Evolutionary conservation across 2,888 invertebrate genomes (phyloP).

Genomic region (Diarsia dahlii): DNA sequence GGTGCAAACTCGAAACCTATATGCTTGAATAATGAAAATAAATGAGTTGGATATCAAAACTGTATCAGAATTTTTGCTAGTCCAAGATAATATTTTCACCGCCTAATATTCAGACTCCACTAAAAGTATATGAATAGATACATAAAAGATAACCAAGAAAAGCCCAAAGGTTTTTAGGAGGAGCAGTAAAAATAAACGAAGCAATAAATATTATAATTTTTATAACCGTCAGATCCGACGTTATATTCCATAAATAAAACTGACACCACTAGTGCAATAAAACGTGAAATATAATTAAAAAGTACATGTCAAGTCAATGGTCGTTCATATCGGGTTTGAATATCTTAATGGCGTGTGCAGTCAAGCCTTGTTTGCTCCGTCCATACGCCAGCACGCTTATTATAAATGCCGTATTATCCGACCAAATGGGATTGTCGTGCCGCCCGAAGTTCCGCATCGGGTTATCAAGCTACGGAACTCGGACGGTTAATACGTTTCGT

Average conservation of each 20-base stretch:
- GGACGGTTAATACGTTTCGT: slow-evolving; percentile 79
- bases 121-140: slow-evolving; percentile 68
- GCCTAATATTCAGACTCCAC: slow-evolving; percentile 29
- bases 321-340: slow-evolving; percentile 77
- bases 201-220: slow-evolving; percentile 73
- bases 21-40: slow-evolving; percentile 14
- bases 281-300: slow-evolving; percentile 74
- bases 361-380: slow-evolving; percentile 82
- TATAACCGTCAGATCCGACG: slow-evolving; percentile 46
- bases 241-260: slow-evolving; percentile 64
- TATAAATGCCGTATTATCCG: slow-evolving; percentile 73
- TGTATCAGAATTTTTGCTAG: neutral
- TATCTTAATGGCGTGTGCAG: slow-evolving; percentile 86
- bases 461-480: slow-evolving; percentile 57
- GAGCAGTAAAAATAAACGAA: slow-evolving; percentile 56
- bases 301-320: slow-evolving; percentile 77
- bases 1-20: too few species aligned
- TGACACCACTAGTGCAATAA: slow-evolving; percentile 63
- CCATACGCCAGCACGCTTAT: slow-evolving; percentile 76
- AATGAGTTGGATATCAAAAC: slow-evolving; percentile 14
- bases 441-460: slow-evolving; percentile 48
- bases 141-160: slow-evolving; percentile 63
- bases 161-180: slow-evolving; percentile 53
- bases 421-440: slow-evolving; percentile 65
- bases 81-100: slow-evolving; percentile 26